These are phyloP conservation scores for Lycocorax pyrrhopterus DNA, from an alignment of 2,113 vertebrate genomes.

Conservation along the genomic window DNA sequence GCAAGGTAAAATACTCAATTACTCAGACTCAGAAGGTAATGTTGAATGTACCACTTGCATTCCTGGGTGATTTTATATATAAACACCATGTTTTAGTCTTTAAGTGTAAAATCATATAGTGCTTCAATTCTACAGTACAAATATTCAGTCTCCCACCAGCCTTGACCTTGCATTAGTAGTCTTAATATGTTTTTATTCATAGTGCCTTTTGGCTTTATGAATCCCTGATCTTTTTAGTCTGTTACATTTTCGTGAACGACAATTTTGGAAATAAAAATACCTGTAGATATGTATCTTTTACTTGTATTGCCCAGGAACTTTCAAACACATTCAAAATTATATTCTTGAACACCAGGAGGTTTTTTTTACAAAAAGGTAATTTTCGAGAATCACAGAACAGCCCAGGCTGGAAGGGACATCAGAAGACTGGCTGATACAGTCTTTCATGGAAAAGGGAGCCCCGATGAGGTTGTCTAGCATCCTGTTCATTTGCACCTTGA, in stretches of 20 bases:
- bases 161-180: background rate
- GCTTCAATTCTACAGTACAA: background rate
- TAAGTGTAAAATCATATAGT: background rate
- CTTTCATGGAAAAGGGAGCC: background rate
- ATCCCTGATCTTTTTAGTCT: background rate
- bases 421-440: background rate
- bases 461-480: background rate
- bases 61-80: background rate
- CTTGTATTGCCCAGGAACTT: background rate
- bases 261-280: background rate
- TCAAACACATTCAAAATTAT: background rate
- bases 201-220: background rate
- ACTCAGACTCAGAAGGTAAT: background rate
- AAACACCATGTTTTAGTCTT: background rate
- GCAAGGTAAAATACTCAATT: background rate
- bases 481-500: background rate
- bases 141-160: background rate
- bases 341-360: background rate
- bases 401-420: background rate
- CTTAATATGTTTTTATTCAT: background rate
- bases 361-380: background rate
- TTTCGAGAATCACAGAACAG: background rate
- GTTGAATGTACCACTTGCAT: background rate
- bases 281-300: background rate
- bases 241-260: background rate